Evolutionary conservation across 2,113 vertebrate species (phyloP).

Genomic region (Gasterosteus nipponicus): DNA sequence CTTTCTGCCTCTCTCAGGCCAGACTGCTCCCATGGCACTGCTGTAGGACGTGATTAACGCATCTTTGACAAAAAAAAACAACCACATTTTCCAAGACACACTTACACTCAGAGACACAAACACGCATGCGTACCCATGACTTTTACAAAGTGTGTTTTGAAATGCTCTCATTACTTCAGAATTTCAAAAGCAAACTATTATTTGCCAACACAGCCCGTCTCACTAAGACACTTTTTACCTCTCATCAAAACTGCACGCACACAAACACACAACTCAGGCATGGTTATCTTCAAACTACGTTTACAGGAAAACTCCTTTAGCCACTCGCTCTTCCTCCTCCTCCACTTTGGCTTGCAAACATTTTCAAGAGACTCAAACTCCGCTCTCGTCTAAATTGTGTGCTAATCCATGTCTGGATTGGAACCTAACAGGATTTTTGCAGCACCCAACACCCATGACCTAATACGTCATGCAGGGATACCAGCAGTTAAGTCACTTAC

Average conservation of each 20-base stretch:
- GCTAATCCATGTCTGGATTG: conserved; percentile 74
- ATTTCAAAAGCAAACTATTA: conserved; percentile 65
- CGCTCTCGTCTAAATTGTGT: conserved; percentile 57
- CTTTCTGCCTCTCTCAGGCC: conserved; percentile 10
- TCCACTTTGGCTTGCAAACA: conserved; percentile 34
- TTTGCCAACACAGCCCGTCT: conserved; percentile 47
- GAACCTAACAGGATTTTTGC: conserved; percentile 70
- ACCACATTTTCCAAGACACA: conserved; percentile 48
- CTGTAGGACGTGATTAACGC: conserved; percentile 65
- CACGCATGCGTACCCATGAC: conserved; percentile 28
- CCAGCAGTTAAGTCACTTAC: conserved; percentile 56
- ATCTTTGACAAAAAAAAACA: conserved; percentile 44
- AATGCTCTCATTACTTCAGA: conserved; percentile 60
- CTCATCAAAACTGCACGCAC: conserved; percentile 15
- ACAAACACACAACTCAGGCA: background rate
- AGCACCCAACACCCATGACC: conserved; percentile 67
- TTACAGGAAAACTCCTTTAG: conserved; percentile 3
- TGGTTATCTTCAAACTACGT: conserved; percentile 16
- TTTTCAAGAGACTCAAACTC: conserved; percentile 44
- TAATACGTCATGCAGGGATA: conserved; percentile 60
- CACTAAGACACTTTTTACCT: conserved; percentile 29
- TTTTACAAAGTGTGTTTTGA: conserved; percentile 42
- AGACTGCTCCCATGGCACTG: conserved; percentile 44
- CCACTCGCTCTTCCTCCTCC: conserved; percentile 6
- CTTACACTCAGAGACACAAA: conserved; percentile 34